These are phyloP conservation scores for Chesias legatella DNA, from an alignment of 2,888 invertebrate genomes.

Conservation along the genomic window DNA sequence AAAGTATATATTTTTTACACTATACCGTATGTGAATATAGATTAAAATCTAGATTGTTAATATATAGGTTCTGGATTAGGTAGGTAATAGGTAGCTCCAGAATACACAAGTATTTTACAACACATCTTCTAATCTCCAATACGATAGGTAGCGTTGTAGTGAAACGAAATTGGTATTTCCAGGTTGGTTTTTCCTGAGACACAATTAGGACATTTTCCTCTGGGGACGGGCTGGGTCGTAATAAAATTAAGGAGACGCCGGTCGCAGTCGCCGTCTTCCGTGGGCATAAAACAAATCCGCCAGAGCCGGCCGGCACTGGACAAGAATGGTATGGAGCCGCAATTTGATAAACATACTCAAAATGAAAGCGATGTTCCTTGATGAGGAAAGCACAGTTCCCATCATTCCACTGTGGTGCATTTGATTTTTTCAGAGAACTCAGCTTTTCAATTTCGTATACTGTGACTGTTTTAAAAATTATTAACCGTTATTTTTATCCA, in stretches of 20 bases:
- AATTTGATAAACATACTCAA: not conserved
- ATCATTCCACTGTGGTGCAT: no score
- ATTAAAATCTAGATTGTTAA: no score
- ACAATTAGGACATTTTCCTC: conserved; percentile 74
- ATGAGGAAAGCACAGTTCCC: no score
- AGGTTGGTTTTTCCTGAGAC: conserved; percentile 64
- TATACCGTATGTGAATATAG: no score
- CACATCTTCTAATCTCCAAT: conserved; percentile 18
- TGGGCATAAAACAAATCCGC: conserved; percentile 77
- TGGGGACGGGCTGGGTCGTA: conserved; percentile 61
- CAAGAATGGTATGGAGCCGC: conserved; percentile 40
- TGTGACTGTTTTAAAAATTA: no score
- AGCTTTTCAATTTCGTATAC: no score
- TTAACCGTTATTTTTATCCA: no score
- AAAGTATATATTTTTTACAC: no score
- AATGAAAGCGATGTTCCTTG: no score
- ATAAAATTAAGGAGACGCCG: conserved; percentile 78
- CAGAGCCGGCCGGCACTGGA: conserved; percentile 46
- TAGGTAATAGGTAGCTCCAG: not conserved
- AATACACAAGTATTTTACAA: not conserved
- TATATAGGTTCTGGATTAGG: not conserved
- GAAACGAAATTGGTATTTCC: conserved; percentile 62
- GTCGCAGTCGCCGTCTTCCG: conserved; percentile 63
- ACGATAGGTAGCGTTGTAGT: conserved; percentile 24
- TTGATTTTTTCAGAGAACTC: no score